phyloP scores from a whole-genome alignment of 2,113 vertebrate genomes.

The Corythoichthys intestinalis region DNA sequence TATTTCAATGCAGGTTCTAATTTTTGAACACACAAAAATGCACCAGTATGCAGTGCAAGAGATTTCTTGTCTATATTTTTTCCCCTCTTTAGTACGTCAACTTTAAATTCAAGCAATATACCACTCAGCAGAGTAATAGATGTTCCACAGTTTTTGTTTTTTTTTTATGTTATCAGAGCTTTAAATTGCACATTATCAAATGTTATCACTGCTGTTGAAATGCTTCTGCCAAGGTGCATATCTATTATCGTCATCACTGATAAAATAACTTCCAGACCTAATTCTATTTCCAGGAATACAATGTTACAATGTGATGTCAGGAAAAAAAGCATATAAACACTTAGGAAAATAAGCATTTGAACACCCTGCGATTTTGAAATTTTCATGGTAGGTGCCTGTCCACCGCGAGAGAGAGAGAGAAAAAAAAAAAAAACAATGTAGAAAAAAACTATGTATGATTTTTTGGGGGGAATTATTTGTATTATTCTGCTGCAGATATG shows the following conservation, averaged over 20 bases:
- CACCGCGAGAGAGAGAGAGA: no score
- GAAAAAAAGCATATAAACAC: not conserved
- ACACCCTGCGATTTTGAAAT: no score
- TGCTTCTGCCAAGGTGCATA: not conserved
- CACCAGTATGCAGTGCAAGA: conserved; percentile 1
- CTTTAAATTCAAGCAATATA: conserved; percentile 28
- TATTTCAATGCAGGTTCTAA: conserved; percentile 41
- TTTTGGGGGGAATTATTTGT: no score
- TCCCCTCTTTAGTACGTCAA: not conserved
- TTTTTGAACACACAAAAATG: conserved; percentile 1
- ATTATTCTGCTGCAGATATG: no score
- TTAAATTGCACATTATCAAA: conserved; percentile 8
- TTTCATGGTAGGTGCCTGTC: no score
- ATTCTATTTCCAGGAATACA: not conserved
- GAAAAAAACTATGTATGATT: no score
- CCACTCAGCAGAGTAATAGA: conserved; percentile 6
- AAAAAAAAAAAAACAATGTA: no score
- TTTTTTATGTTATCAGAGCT: not conserved
- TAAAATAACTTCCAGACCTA: not conserved
- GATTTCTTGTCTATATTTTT: conserved; percentile 15
- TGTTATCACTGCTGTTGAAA: conserved; percentile 2
- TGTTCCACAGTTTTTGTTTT: conserved; percentile 2
- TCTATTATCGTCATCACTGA: not conserved
- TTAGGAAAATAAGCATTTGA: no score
- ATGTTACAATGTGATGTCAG: not conserved